Percentiles rank a stretch among this genome's conserved stretches.
These are phyloP conservation scores for Pelusios castaneus DNA, from an alignment of 2,113 vertebrate species.

Conservation along the genomic window DNA sequence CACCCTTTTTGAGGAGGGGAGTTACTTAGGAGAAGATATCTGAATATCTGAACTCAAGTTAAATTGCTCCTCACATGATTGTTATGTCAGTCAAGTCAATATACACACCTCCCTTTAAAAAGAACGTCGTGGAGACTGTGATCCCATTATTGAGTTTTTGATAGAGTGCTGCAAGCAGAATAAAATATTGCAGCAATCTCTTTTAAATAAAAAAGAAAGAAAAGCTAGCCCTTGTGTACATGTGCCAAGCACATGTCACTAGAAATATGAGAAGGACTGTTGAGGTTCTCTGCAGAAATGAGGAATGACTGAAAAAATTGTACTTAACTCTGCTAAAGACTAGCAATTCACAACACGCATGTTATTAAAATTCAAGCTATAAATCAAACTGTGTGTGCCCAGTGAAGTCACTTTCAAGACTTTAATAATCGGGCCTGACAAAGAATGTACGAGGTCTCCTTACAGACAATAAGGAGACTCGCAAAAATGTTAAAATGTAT, in stretches of 20 bases:
- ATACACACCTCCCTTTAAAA: not conserved
- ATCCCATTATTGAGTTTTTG: not conserved
- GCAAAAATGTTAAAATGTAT: not conserved
- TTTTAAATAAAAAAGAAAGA: not conserved
- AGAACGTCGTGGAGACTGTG: not conserved
- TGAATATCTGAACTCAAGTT: not conserved
- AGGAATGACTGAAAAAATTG: conserved; percentile 9
- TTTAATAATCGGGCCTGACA: conserved; percentile 21
- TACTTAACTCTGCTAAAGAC: conserved; percentile 7
- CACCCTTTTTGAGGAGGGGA: not conserved
- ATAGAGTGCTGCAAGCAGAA: not conserved
- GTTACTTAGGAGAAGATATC: not conserved
- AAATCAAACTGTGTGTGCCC: not conserved
- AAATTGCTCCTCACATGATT: not conserved
- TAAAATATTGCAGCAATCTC: conserved; percentile 2
- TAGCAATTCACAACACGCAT: not conserved
- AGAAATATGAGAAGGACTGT: not conserved
- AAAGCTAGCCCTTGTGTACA: not conserved
- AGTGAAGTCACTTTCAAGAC: not conserved
- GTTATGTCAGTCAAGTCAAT: not conserved
- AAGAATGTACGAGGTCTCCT: not conserved
- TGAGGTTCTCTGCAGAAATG: conserved; percentile 21
- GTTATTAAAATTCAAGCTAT: not conserved
- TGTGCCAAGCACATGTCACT: conserved; percentile 60
- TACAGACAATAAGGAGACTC: not conserved